These are phyloP conservation scores for Lepidothrix coronata DNA, from an alignment of 2,113 vertebrate genomes.

Conservation along the genomic window DNA sequence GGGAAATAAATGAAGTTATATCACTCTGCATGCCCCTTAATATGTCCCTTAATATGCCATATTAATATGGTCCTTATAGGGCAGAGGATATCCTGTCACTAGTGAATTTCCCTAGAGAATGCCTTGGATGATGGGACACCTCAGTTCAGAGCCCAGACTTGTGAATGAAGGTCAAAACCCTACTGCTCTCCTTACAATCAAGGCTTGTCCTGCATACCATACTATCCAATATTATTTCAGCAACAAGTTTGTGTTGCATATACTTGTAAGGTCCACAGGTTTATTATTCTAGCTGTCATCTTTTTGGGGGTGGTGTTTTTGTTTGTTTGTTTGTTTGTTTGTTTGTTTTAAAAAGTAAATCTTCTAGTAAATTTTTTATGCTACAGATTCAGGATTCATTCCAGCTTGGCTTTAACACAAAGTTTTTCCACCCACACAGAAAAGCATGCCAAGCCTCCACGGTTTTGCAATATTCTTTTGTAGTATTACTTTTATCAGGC, in stretches of 20 bases:
- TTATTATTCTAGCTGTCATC: constrained; percentile 54
- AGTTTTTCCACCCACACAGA: constrained; percentile 77
- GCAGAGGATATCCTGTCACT: neutral
- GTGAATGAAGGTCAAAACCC: neutral
- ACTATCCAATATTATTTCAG: neutral
- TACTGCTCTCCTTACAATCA: neutral
- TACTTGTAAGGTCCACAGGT: constrained; percentile 1
- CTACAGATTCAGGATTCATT: constrained; percentile 74
- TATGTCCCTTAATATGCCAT: neutral
- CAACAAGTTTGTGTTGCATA: neutral
- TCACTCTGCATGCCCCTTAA: neutral
- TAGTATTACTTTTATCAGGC: constrained; percentile 78
- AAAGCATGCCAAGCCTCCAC: constrained; percentile 76
- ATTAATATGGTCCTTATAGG: neutral
- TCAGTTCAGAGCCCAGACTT: neutral
- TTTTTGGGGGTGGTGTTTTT: neutral
- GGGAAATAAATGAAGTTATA: neutral
- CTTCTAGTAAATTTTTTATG: constrained; percentile 62
- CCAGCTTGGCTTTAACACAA: constrained; percentile 72
- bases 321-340: neutral
- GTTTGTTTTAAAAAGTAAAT: neutral
- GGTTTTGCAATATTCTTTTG: constrained; percentile 82
- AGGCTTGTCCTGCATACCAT: neutral
- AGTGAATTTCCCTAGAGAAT: neutral
- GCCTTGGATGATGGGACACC: neutral